These are phyloP conservation scores for Pungitius pungitius DNA, from an alignment of 2,113 vertebrate species.

Conservation along the genomic window DNA sequence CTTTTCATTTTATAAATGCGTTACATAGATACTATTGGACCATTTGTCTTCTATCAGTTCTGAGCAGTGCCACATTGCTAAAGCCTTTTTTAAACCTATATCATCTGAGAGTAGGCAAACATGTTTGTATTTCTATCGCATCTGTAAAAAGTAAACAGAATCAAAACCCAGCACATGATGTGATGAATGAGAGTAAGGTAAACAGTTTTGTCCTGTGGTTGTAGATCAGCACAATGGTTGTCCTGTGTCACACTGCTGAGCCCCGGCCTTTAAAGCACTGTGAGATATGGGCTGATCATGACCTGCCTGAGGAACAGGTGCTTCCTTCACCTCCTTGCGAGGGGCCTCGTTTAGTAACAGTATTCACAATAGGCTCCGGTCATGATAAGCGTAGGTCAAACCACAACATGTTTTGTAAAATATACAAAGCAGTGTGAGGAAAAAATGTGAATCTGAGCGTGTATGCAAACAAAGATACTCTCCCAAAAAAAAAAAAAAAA, in stretches of 20 bases:
- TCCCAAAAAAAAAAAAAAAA: neutral
- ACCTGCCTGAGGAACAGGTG: slow-evolving; percentile 73
- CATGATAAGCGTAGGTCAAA: slow-evolving; percentile 17
- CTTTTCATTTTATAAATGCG: neutral
- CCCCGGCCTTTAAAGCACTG: slow-evolving; percentile 53
- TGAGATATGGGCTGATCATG: slow-evolving; percentile 65
- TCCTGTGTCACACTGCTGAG: slow-evolving; percentile 61
- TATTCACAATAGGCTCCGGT: slow-evolving; percentile 30
- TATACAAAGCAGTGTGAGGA: neutral
- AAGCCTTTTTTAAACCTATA: neutral
- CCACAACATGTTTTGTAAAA: slow-evolving; percentile 19
- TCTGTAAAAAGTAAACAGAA: slow-evolving; percentile 57
- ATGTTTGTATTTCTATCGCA: slow-evolving; percentile 18
- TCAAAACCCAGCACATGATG: slow-evolving; percentile 62
- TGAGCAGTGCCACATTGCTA: neutral
- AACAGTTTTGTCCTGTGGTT: slow-evolving; percentile 77
- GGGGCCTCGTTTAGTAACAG: slow-evolving; percentile 27
- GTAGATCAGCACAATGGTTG: slow-evolving; percentile 72
- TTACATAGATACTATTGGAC: neutral
- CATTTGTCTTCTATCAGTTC: neutral
- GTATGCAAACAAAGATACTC: neutral
- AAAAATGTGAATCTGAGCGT: slow-evolving; percentile 7
- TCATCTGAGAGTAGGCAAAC: slow-evolving; percentile 30
- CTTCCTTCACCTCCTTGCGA: slow-evolving; percentile 72
- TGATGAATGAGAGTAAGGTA: slow-evolving; percentile 69